Evolutionary conservation across 2,113 vertebrate species (phyloP), one percentile per base, ranked within the genome.

Genomic region (Ahaetulla prasina): DNA sequence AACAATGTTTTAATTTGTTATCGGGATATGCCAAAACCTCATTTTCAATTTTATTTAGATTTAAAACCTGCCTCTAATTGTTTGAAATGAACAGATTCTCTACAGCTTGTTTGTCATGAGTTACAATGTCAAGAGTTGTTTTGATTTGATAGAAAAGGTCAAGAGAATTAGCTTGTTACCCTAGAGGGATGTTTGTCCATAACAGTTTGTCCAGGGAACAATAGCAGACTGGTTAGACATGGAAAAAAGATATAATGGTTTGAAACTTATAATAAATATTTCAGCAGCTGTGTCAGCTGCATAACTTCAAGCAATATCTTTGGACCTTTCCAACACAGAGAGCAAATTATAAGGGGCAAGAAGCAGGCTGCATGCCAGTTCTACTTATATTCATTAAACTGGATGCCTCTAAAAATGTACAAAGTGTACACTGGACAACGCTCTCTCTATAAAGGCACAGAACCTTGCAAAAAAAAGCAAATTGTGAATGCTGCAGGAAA

Each of bases 21-120:
- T 94, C 94, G 96, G 96, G 93, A 8, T 47, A 92, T 96, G 96
- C 92, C n/a, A 95, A 94, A 95, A 63, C 91, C 96, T 95, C 95
- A 35, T 94, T 89, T 94, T 96, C 95, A 96, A 91, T 92, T 97
- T 97, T 96, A 95, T 97, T 97, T 97, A 96, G 94, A 96, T 96
- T 90, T 95, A 92, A 63, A 91, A 91, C 53, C 94, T 92, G 93
- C 63, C 93, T 96, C 90, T 94, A 96, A 97, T 96, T 96, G 96
- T 92, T 96, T 94, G 88, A 97, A 97, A 96, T 45, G 0, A 94
- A 95, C 85, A 96, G 87, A 86, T 90, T 95, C 90, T 94, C 88
- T 30, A 8, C 39, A 60, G 93, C 89, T 94, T 96, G 93, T 95
- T 97, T 96, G 96, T 93, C 87, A 96, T 96, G 97, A 97, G 96